Conservation (phyloP, 2,888 invertebrate species). For the Nemotelus nigrinus region DNA sequence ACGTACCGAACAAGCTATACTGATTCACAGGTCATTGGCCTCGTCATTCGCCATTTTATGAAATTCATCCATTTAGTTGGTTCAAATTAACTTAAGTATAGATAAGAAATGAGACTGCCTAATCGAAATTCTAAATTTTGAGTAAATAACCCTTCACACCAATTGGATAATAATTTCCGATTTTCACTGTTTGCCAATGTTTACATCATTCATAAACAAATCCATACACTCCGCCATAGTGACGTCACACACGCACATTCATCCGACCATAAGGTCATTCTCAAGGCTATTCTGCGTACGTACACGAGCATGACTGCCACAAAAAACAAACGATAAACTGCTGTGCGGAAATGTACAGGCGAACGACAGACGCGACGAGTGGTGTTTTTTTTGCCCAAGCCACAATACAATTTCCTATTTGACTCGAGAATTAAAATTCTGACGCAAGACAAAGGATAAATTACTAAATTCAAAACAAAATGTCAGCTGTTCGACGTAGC, state of each 20-base stretch:
- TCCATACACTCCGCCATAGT: background rate
- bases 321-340: background rate
- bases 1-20: too few relatives aligned
- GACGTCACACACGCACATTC: conserved; percentile 26
- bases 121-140: too few relatives aligned
- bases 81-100: too few relatives aligned
- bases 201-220: conserved; percentile 20
- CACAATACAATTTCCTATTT: too few relatives aligned
- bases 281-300: conserved; percentile 35
- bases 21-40: too few relatives aligned
- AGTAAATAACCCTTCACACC: background rate
- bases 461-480: background rate
- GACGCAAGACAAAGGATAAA: too few relatives aligned
- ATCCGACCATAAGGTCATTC: conserved; percentile 35
- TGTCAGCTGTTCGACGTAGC: background rate
- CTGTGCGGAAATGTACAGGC: background rate
- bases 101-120: too few relatives aligned
- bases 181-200: conserved; percentile 13
- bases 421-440: too few relatives aligned
- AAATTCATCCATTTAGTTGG: too few relatives aligned
- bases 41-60: too few relatives aligned
- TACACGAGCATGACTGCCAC: background rate
- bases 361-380: background rate
- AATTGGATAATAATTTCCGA: too few relatives aligned
- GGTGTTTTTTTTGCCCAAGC: too few relatives aligned